A percentile compares a stretch with the other conserved stretches of the same genome.
phyloP scores from a whole-genome alignment of 2,113 vertebrate genomes.

The Corythornis vintsioides region DNA sequence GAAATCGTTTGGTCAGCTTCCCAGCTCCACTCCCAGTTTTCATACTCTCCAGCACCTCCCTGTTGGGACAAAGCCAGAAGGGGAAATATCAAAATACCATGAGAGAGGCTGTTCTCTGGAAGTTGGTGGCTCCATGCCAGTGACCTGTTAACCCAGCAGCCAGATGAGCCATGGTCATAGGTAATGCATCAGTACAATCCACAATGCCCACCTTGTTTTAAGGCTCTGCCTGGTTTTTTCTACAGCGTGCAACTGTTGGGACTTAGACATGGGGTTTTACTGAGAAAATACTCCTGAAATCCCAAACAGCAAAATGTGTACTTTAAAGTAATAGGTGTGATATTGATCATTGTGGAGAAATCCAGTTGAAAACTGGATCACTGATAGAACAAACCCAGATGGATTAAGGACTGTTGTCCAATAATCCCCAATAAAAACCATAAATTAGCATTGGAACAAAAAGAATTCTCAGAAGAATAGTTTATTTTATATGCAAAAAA shows the following conservation, averaged over 20 bases:
- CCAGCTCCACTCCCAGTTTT: conserved; percentile 46
- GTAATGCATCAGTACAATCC: conserved; percentile 18
- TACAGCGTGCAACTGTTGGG: not conserved
- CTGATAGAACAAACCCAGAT: not conserved
- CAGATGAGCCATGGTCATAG: conserved; percentile 18
- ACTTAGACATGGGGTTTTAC: not conserved
- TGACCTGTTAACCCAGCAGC: conserved; percentile 49
- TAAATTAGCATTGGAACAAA: not conserved
- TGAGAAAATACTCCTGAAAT: conserved; percentile 17
- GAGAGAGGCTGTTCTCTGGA: conserved; percentile 42
- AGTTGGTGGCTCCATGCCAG: conserved; percentile 31
- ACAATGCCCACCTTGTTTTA: conserved; percentile 53
- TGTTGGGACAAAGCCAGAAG: conserved; percentile 35
- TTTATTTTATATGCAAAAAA: not conserved
- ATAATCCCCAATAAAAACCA: not conserved
- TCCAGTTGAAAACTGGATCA: not conserved
- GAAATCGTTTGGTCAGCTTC: conserved; percentile 40
- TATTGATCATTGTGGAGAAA: not conserved
- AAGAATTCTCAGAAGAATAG: not conserved
- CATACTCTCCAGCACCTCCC: conserved; percentile 11
- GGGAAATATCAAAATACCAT: conserved; percentile 54
- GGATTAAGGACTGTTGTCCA: not conserved
- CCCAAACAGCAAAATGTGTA: not conserved
- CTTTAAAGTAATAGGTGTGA: not conserved
- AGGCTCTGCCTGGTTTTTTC: not conserved